Percentiles rank a stretch among this genome's conserved stretches.
Evolutionary conservation across 2,113 vertebrate genomes (phyloP).

Genomic region (Probosciger aterrimus): DNA sequence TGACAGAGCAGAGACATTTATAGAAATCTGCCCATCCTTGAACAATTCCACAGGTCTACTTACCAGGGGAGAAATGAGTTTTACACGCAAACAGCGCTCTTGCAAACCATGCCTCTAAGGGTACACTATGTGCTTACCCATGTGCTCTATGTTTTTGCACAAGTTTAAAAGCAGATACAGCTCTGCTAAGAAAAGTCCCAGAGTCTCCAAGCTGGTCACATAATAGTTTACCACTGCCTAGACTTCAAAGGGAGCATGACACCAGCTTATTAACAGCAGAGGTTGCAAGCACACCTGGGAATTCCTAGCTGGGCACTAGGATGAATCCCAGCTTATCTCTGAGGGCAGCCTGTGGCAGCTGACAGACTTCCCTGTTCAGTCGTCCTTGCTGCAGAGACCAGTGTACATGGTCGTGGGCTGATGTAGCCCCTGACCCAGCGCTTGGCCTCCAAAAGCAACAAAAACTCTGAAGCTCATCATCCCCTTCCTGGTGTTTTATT

Average conservation of each 20-base stretch:
- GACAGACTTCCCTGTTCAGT: background rate
- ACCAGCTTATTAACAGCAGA: background rate
- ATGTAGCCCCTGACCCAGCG: background rate
- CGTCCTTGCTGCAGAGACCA: background rate
- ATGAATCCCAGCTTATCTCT: background rate
- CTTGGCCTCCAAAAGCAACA: background rate
- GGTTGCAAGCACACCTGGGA: background rate
- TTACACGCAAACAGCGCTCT: background rate
- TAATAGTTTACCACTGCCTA: background rate
- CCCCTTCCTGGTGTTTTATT: background rate
- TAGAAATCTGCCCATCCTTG: background rate
- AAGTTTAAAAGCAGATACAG: background rate
- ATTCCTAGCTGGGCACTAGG: background rate
- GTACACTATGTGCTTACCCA: rapidly evolving
- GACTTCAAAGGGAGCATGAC: background rate
- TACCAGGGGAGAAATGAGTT: background rate
- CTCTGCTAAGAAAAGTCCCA: background rate
- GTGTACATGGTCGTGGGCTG: background rate
- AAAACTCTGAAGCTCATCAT: background rate
- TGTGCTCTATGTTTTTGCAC: background rate
- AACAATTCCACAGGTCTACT: background rate
- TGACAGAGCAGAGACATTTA: background rate
- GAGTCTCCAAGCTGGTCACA: background rate
- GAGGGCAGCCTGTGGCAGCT: background rate
- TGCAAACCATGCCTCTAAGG: background rate